Evolutionary conservation across 2,113 vertebrate genomes (phyloP).

Genomic region (Elephantulus edwardii): DNA sequence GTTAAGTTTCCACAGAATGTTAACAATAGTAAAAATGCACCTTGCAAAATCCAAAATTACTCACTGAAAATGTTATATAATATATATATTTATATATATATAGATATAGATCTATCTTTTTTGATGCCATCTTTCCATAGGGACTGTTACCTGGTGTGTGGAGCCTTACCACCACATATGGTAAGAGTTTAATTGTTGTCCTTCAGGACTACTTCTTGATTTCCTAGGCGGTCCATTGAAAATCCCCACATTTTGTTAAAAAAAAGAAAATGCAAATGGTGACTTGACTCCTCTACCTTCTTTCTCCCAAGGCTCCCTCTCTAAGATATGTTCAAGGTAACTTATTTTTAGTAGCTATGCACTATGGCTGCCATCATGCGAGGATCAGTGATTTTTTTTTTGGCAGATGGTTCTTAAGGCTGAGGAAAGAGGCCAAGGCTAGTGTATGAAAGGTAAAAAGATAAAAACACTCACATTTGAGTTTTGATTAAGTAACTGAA

Average conservation of each 20-base stretch:
- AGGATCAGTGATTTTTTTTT: slow-evolving; percentile 70
- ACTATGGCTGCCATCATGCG: slow-evolving; percentile 69
- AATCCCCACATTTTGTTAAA: slow-evolving; percentile 48
- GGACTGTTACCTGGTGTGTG: slow-evolving; percentile 67
- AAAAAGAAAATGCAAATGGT: slow-evolving; percentile 49
- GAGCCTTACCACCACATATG: slow-evolving; percentile 50
- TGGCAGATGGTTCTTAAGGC: slow-evolving; percentile 80
- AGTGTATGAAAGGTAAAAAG: slow-evolving; percentile 78
- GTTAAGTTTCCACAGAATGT: slow-evolving; percentile 77
- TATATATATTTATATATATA: slow-evolving; percentile 78
- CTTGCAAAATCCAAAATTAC: slow-evolving; percentile 78
- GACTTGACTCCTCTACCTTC: slow-evolving; percentile 26
- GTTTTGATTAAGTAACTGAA: slow-evolving; percentile 80
- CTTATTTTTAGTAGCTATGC: slow-evolving; percentile 63
- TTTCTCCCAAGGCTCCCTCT: slow-evolving; percentile 48
- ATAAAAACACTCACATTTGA: slow-evolving; percentile 77
- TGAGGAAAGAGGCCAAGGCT: slow-evolving; percentile 80
- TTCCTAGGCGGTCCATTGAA: slow-evolving; percentile 50
- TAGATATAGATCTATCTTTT: slow-evolving; percentile 65
- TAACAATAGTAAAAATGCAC: slow-evolving; percentile 79
- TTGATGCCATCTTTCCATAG: slow-evolving; percentile 63
- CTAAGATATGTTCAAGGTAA: slow-evolving; percentile 40
- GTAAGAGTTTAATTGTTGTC: slow-evolving; percentile 60
- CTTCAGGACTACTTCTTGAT: slow-evolving; percentile 63
- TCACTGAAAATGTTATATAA: slow-evolving; percentile 79